A percentile compares a stretch with the other conserved stretches of the same genome.
Conservation (phyloP, 1,140 invertebrate species). For the Goniozus legneri region DNA sequence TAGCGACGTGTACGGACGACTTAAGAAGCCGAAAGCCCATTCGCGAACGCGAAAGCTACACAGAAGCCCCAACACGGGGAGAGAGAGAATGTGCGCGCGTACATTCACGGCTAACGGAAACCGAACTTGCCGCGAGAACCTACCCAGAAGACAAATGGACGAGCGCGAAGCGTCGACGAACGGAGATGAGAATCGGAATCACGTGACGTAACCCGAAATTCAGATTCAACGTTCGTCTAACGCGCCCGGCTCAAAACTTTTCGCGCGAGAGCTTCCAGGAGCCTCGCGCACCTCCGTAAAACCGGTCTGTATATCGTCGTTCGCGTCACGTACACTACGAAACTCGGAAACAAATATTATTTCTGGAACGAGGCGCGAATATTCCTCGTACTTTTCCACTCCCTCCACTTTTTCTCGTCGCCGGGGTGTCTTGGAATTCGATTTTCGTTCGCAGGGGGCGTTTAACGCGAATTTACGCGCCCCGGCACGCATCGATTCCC, state of each 20-base stretch:
- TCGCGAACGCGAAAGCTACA: no score
- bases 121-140: no score
- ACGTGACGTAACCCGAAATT: conserved; percentile 6
- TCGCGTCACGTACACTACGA: conserved; percentile 9
- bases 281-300: background rate
- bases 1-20: no score
- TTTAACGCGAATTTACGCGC: no score
- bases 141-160: conserved; percentile 9
- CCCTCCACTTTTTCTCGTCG: no score
- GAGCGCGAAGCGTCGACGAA: background rate
- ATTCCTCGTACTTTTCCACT: conserved; percentile 7
- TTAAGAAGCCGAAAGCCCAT: no score
- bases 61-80: no score
- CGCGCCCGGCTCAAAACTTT: conserved; percentile 13
- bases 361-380: conserved; percentile 8
- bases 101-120: no score
- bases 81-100: no score
- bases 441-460: no score
- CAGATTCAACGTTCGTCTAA: background rate
- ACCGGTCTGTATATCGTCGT: background rate
- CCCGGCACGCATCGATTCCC: no score
- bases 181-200: conserved; percentile 12
- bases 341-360: conserved; percentile 20
- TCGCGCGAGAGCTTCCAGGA: conserved; percentile 2
- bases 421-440: no score